These are phyloP conservation scores for Xiphorhynchus elegans DNA, from an alignment of 2,113 vertebrate genomes.

Conservation along the genomic window DNA sequence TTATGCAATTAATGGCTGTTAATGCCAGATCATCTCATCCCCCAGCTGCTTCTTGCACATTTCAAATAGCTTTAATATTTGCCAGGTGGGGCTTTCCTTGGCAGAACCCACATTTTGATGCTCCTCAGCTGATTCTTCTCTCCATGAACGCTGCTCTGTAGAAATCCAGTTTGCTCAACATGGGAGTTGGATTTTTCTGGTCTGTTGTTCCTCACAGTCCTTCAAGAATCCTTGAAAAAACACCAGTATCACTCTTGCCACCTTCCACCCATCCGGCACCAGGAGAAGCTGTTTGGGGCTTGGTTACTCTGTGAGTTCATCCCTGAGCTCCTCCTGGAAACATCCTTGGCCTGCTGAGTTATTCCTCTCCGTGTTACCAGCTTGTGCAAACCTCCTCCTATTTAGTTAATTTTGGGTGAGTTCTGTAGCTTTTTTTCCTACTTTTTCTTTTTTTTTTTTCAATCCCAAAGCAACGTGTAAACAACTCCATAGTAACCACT, in stretches of 20 bases:
- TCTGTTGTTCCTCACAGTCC: neutral
- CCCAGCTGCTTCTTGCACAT: neutral
- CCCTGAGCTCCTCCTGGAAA: neutral
- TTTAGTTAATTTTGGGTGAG: neutral
- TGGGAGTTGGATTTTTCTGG: neutral
- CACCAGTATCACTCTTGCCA: neutral
- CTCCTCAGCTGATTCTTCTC: neutral
- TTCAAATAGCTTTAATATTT: neutral
- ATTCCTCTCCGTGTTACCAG: neutral
- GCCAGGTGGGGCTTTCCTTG: neutral
- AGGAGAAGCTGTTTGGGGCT: neutral
- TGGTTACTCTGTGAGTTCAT: neutral
- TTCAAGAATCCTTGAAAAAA: neutral
- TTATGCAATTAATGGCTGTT: neutral
- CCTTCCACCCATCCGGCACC: neutral
- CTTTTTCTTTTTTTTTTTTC: neutral
- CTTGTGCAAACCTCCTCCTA: neutral
- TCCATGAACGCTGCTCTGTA: neutral
- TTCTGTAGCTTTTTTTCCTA: neutral
- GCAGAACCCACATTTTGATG: accelerated
- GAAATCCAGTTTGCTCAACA: neutral
- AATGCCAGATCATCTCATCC: neutral
- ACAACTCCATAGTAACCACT: neutral
- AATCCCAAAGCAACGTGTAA: neutral
- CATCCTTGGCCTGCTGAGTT: neutral